Percentiles rank a stretch among this genome's conserved stretches.
Conservation (phyloP, 2,113 vertebrate genomes). For the Ginglymostoma cirratum region DNA sequence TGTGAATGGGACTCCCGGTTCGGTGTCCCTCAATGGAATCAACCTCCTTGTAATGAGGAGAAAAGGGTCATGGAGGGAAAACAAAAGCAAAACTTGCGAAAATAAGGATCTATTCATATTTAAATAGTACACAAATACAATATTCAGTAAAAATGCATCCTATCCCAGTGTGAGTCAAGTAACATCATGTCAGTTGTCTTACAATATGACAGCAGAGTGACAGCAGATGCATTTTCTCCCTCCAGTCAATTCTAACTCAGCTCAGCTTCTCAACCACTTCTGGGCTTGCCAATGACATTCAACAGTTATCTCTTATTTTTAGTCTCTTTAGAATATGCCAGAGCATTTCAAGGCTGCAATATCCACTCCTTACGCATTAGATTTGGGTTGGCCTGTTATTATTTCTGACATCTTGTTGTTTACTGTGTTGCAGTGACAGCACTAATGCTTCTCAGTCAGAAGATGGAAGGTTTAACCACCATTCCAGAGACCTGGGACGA, state of each 20-base stretch:
- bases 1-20: neutral
- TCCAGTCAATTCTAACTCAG: neutral
- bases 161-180: slow-evolving; percentile 15
- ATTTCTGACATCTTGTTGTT: neutral
- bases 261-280: slow-evolving; percentile 15
- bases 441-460: neutral
- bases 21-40: neutral
- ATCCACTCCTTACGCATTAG: neutral
- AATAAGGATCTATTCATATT: neutral
- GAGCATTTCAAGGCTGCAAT: neutral
- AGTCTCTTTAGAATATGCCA: neutral
- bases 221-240: neutral
- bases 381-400: neutral
- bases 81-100: neutral
- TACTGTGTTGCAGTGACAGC: neutral
- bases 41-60: neutral
- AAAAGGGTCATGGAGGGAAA: neutral
- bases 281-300: neutral
- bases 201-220: neutral
- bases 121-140: slow-evolving; percentile 1
- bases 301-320: neutral
- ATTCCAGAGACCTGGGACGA: neutral
- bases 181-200: slow-evolving; percentile 6
- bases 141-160: neutral
- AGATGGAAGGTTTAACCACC: neutral